Evolutionary conservation across 1,140 invertebrate genomes (phyloP).

Genomic region (Lepeophtheirus salmonis): DNA sequence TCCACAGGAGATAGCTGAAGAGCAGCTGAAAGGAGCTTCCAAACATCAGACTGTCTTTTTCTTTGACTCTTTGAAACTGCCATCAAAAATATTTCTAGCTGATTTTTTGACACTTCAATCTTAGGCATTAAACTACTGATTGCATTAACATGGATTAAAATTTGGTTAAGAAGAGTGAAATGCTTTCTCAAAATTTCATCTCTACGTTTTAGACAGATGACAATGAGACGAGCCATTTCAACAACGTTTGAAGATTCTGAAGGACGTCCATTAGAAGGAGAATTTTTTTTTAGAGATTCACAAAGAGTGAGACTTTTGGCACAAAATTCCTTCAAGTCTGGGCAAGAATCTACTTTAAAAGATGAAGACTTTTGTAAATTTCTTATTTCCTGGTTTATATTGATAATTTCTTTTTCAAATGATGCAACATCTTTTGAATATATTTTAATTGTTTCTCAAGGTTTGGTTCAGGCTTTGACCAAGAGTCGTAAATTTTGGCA

Average conservation of each 20-base stretch:
- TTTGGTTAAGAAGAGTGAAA: not conserved
- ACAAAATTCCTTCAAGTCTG: not conserved
- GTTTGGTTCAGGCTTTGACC: not conserved
- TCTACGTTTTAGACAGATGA: not conserved
- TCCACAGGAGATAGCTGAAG: not conserved
- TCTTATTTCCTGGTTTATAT: not conserved
- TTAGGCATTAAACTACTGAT: not conserved
- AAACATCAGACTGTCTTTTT: slow-evolving; percentile 6
- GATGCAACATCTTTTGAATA: not conserved
- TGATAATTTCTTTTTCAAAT: not conserved
- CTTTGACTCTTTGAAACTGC: not conserved
- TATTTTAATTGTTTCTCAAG: not conserved
- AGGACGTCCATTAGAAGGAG: not conserved
- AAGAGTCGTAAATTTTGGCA: slow-evolving; percentile 7
- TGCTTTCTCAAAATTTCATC: not conserved
- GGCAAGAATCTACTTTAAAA: not conserved
- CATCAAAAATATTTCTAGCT: not conserved
- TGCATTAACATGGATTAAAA: not conserved
- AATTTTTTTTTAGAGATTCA: not conserved
- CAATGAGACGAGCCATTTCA: not conserved
- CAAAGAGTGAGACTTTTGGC: not conserved
- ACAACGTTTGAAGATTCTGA: not conserved
- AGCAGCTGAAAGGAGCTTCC: slow-evolving; percentile 6
- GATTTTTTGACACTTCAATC: not conserved
- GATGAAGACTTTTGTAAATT: not conserved